Base-by-base conservation (phyloP, 2,113 vertebrate species). In the Seriola aureovittata region DNA sequence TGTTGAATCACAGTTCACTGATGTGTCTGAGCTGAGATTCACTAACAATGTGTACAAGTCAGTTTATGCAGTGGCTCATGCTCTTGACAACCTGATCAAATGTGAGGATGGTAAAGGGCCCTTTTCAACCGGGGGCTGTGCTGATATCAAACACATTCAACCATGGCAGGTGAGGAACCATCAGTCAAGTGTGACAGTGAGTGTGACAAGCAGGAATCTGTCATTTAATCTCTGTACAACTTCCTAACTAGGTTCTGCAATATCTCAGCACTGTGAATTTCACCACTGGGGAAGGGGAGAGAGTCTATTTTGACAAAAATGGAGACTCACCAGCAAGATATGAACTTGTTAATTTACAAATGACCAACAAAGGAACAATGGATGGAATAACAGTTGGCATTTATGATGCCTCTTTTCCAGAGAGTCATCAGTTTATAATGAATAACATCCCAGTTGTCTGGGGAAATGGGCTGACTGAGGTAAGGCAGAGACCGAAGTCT, bases 271-370 rank as follows among this genome's bases (percentile, higher is more conserved):
- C 68, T 36, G 93, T 96, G 46, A 93, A 96, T 90, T 96, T 95
- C 68, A 94, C 86, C 29, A 94, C 91, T 21, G 23, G 42, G 12
- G 71, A 78, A 25, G 90, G 93, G 34, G 94, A 94, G 58, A 82
- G 69, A 71, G 91, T 96, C 25, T 93, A 89, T 93, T 96, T 96
- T 78, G 88, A 95, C 66, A 78, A 65, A 17, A 94, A 94, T 25
- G 95, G 95, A 77, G 95, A 96, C 80, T 89, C 89, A 4, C 93
- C 93, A 6, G 93, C 94, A 64, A 94, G 89, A 93, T 96, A 96
- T 85, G 95, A 96, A 50, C 87, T 96, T 25, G 94, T 96, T 12
- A 95, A 95, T 87, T 81, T 95, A 85, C 94, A 95, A 89, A 90
- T 71, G 13, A 84, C 86, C 32, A 75, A 74, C 70, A 91, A 62